These are phyloP conservation scores for Drosophila incognita DNA, from an alignment of 2,888 invertebrate species.

Conservation along the genomic window DNA sequence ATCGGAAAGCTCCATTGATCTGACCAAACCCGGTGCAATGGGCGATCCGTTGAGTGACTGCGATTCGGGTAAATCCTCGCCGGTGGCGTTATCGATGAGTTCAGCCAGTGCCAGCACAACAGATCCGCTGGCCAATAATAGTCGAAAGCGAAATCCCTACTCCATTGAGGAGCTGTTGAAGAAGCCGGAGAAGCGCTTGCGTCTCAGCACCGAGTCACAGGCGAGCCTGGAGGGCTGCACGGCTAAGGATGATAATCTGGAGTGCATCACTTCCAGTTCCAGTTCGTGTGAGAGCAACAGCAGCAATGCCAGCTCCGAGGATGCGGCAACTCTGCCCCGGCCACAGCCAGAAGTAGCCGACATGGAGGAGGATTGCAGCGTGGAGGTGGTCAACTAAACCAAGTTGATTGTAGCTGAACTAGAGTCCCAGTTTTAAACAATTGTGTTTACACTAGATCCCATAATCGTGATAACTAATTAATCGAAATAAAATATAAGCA, in stretches of 20 bases:
- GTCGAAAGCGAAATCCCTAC: conserved; percentile 90
- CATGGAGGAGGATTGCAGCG: conserved; percentile 80
- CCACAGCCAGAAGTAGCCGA: conserved; percentile 38
- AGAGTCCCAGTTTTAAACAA: conserved; percentile 41
- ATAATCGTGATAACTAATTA: conserved; percentile 52
- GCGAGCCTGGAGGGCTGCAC: conserved; percentile 24
- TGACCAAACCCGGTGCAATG: conserved; percentile 77
- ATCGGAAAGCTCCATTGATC: conserved; percentile 84
- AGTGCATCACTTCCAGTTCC: conserved; percentile 69
- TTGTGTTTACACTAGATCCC: conserved; percentile 23
- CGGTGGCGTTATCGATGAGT: conserved; percentile 72
- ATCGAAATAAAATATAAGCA: conserved; percentile 28
- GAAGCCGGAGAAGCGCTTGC: conserved; percentile 88
- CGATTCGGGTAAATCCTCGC: conserved; percentile 85
- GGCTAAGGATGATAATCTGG: conserved; percentile 46
- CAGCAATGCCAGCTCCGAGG: conserved; percentile 45
- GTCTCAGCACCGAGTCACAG: conserved; percentile 56
- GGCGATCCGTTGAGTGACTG: conserved; percentile 84
- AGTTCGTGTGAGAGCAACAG: conserved; percentile 68
- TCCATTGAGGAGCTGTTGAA: conserved; percentile 94
- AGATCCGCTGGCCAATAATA: conserved; percentile 36
- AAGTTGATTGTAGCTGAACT: neutral
- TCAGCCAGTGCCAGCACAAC: conserved; percentile 24
- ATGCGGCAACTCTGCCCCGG: conserved; percentile 31
- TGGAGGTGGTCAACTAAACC: conserved; percentile 84